Evolutionary conservation across 2,797 vertebrate genomes (phyloP).

Genomic region (Sciurus carolinensis): DNA sequence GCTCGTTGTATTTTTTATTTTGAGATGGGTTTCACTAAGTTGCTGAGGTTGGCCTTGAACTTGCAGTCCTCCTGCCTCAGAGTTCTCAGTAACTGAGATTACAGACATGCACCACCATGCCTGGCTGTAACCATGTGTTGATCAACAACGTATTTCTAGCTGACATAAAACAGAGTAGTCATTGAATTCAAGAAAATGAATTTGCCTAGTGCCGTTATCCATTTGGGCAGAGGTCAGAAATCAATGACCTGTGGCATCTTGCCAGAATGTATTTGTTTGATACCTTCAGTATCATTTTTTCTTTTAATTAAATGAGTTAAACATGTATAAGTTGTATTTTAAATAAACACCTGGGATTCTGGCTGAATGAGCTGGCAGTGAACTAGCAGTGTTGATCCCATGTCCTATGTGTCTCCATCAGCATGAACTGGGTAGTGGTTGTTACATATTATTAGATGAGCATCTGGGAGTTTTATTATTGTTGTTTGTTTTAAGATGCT

Average conservation of each 20-base stretch:
- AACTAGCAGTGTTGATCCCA: not conserved
- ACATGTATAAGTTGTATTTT: constrained; percentile 41
- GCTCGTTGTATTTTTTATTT: not conserved
- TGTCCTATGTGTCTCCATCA: not conserved
- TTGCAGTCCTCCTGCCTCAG: not conserved
- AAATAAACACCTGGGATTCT: constrained; percentile 44
- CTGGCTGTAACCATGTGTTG: not conserved
- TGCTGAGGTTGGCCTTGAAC: not conserved
- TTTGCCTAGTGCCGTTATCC: not conserved
- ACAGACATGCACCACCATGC: not conserved
- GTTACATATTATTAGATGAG: not conserved
- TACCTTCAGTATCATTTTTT: not conserved
- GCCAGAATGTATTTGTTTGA: not conserved
- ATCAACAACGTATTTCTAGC: not conserved
- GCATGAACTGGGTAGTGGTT: not conserved
- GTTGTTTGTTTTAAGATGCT: not conserved
- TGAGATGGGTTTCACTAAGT: not conserved
- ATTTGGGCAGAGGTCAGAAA: not conserved
- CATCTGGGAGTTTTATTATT: not conserved
- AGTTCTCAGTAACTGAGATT: not conserved
- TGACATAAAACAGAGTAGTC: not conserved
- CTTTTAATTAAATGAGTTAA: not conserved
- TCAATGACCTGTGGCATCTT: not conserved
- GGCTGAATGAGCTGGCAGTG: not conserved
- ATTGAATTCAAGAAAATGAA: not conserved